phyloP scores from a whole-genome alignment of 2,888 invertebrate genomes.

The Rhimphoctona megacephalus region DNA sequence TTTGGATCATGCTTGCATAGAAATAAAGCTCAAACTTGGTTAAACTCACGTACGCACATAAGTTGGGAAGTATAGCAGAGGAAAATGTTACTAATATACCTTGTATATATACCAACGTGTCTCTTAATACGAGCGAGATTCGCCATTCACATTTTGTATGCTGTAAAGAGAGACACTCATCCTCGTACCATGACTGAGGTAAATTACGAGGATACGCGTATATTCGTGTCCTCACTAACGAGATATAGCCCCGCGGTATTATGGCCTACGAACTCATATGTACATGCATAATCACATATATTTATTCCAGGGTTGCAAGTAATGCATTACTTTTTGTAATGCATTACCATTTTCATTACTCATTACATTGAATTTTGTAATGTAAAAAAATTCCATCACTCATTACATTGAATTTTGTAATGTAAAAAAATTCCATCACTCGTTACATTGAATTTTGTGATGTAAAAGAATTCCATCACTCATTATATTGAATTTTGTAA shows the following conservation, averaged over 20 bases:
- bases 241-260: conserved; percentile 56
- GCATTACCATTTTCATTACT: no score
- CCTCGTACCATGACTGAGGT: conserved; percentile 31
- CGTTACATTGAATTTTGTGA: no score
- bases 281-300: neutral
- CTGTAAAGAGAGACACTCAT: conserved; percentile 5
- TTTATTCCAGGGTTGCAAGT: no score
- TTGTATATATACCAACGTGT: conserved; percentile 21
- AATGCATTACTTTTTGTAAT: no score
- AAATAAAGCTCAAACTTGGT: conserved; percentile 37
- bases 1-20: conserved; percentile 26
- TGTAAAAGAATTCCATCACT: no score
- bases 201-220: conserved; percentile 61
- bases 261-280: conserved; percentile 19
- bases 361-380: no score
- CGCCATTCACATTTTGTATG: conserved; percentile 42
- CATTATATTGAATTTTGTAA: no score
- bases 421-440: no score
- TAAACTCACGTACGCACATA: conserved; percentile 44
- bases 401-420: no score
- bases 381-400: no score
- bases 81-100: conserved; percentile 43
- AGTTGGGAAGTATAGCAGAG: conserved; percentile 43
- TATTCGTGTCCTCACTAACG: conserved; percentile 58
- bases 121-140: conserved; percentile 51